Evolutionary conservation across 1,140 invertebrate genomes (phyloP).

Genomic region (Drosophila ananassae): DNA sequence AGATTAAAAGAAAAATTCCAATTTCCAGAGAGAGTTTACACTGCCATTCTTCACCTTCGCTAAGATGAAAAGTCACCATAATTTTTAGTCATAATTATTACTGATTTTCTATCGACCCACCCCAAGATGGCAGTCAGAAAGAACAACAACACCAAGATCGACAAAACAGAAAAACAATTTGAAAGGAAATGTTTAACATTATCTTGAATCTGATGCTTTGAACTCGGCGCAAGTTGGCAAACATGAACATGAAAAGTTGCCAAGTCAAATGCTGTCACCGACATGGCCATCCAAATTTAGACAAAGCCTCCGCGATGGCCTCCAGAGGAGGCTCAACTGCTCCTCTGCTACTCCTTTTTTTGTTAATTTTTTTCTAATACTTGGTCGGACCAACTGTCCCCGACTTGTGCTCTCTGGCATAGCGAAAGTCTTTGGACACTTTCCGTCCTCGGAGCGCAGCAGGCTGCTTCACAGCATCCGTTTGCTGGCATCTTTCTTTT

Average conservation of each 20-base stretch:
- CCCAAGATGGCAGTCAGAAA: conserved; percentile 36
- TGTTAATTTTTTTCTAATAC: background rate
- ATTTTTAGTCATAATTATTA: conserved; percentile 50
- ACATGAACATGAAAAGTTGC: conserved; percentile 67
- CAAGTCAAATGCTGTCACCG: conserved; percentile 75
- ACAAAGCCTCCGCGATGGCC: conserved; percentile 73
- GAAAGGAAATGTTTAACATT: conserved; percentile 79
- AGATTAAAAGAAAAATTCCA: background rate
- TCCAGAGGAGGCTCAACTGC: conserved; percentile 61
- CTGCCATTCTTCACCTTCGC: conserved; percentile 25
- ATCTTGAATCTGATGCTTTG: conserved; percentile 78
- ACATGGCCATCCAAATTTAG: conserved; percentile 81
- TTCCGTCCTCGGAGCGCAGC: conserved; percentile 51
- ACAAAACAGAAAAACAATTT: conserved; percentile 55
- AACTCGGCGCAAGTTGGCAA: conserved; percentile 73
- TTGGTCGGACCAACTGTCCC: background rate
- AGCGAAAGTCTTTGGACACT: conserved; percentile 78
- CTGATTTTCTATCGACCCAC: conserved; percentile 54
- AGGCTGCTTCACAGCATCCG: conserved; percentile 36
- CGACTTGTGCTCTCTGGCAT: conserved; percentile 6
- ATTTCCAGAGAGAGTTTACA: conserved; percentile 15
- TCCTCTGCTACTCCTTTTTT: conserved; percentile 7
- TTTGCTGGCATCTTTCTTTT: conserved; percentile 46
- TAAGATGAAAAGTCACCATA: conserved; percentile 31
- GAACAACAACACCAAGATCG: conserved; percentile 8